These are phyloP conservation scores for Athalia circularis DNA, from an alignment of 2,888 invertebrate species.

Conservation along the genomic window DNA sequence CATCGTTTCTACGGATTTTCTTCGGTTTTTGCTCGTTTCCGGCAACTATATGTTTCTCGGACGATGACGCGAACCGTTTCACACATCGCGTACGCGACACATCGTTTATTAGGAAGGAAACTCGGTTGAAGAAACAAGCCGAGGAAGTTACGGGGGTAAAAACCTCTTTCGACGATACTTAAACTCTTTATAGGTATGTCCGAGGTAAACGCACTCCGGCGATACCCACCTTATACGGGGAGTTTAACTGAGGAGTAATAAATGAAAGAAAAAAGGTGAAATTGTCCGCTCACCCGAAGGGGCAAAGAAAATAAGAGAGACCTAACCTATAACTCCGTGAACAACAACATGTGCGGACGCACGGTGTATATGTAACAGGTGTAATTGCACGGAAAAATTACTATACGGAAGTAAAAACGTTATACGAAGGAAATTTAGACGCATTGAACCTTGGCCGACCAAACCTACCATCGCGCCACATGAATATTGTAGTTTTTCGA, in stretches of 20 bases:
- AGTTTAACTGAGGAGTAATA: too few species aligned
- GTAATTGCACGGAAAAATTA: slow-evolving; percentile 63
- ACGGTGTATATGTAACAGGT: slow-evolving; percentile 60
- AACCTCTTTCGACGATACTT: slow-evolving; percentile 35
- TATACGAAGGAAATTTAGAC: slow-evolving; percentile 14
- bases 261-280: too few species aligned
- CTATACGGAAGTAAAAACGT: slow-evolving; percentile 55
- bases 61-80: too few species aligned
- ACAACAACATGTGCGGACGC: slow-evolving; percentile 55
- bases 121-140: slow-evolving; percentile 59
- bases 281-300: too few species aligned
- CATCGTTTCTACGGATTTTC: too few species aligned
- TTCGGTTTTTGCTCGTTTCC: too few species aligned
- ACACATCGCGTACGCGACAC: too few species aligned
- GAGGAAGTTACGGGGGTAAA: slow-evolving; percentile 53
- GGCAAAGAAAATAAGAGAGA: too few species aligned
- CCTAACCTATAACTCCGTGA: slow-evolving; percentile 14
- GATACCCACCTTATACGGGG: too few species aligned
- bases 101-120: slow-evolving; percentile 54
- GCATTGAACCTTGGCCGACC: slow-evolving; percentile 17
- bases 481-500: background rate
- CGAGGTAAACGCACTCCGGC: too few species aligned
- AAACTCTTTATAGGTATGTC: background rate
- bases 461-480: too few species aligned
- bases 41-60: too few species aligned